Base-by-base conservation (phyloP, 2,888 invertebrate species). In the Tiphia femorata region DNA sequence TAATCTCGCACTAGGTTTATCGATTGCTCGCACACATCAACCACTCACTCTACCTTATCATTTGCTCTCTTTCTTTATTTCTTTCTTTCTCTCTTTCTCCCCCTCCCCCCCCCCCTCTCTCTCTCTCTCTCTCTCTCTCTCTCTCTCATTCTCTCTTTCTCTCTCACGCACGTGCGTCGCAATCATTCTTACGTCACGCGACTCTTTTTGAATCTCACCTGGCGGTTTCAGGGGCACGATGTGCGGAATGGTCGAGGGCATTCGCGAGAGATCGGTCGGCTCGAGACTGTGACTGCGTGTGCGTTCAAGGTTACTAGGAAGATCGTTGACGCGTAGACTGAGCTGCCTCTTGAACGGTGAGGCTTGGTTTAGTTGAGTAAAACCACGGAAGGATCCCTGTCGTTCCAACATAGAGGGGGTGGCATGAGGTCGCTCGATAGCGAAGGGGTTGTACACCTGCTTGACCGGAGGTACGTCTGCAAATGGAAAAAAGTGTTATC, bases 341-440 rank as follows among this genome's bases (percentile, higher is more conserved):
- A 97, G 92, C 84, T 98, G 97, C 38, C 98, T 89, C 86, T 98
- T 98, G 86, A 95, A 98, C 60, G 93, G 98, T 14, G 96, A 96
- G 77, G 92, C 93, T 84, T 87, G 91, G 71, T 90, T 90, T 30
- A 92, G 86, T 77, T 93, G 93, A 73, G 91, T 90, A 84, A 97
- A 94, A 43, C 95, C 96, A 49, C 97, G 88, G 87, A 97, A 96
- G 61, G 96, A 96, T 67, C 97, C 96, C 85, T 99, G 98, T 25
- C 98, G 87, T 84, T 97, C 94, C 50, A 99, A 87, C 89, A 98
- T 92, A 67, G 94, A 92, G 25, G 94, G 93, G 35, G 98, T 97
- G 55, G 98, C 98, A 81, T 97, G 97, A 1, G 98, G 98, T 48
- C 97, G 88, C 83, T 96, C 97, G 73, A 97, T 96, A 7, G 96